phyloP scores from a whole-genome alignment of 2,113 vertebrate genomes.

The Nycticebus coucang region DNA sequence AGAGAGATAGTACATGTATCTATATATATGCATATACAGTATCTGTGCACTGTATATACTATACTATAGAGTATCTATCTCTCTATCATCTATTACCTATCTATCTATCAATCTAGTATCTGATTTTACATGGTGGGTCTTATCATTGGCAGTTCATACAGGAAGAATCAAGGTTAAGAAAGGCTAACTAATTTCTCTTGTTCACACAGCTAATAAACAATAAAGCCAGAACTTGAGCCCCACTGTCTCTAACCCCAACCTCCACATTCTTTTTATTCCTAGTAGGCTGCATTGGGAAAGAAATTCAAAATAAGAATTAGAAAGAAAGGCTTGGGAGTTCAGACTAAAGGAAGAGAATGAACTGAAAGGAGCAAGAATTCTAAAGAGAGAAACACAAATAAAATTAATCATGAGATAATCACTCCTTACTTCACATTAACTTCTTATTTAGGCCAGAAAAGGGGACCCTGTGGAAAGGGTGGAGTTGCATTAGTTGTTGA shows the following conservation, averaged over 20 bases:
- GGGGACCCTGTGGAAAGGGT: not conserved
- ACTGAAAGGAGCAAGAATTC: not conserved
- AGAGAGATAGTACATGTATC: not conserved
- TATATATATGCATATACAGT: too few relatives aligned
- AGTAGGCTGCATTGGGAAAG: not conserved
- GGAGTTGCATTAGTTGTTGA: not conserved
- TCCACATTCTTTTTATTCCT: not conserved
- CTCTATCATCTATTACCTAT: too few relatives aligned
- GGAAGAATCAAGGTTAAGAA: not conserved
- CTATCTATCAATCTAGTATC: not conserved
- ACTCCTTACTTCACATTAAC: slow-evolving; percentile 11
- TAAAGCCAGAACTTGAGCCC: not conserved
- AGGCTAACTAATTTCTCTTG: not conserved
- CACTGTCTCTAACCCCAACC: not conserved
- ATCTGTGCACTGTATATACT: not conserved
- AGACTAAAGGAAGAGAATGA: not conserved
- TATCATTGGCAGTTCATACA: not conserved
- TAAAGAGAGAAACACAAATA: slow-evolving; percentile 26
- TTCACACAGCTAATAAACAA: not conserved
- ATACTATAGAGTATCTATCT: too few relatives aligned
- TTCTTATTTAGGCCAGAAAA: slow-evolving; percentile 28
- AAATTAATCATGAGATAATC: not conserved
- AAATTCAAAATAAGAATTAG: not conserved
- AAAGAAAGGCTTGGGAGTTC: not conserved
- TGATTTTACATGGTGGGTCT: not conserved